A percentile compares a stretch with the other conserved stretches of the same genome.
Evolutionary conservation across 2,888 invertebrate genomes (phyloP).

Genomic region (Acanthosepion esculentum): DNA sequence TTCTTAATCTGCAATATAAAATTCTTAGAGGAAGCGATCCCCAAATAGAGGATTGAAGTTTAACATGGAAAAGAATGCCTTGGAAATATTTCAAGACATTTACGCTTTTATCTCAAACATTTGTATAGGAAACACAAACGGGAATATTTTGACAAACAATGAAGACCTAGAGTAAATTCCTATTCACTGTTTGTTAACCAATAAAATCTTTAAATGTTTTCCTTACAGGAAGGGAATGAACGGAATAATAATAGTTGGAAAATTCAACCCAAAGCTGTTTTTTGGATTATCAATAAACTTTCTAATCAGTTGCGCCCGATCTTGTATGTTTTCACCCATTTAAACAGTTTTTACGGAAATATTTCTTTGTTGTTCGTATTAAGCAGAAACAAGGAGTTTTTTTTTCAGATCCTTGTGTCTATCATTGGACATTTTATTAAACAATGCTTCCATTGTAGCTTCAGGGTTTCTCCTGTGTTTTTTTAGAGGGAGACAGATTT

Average conservation of each 20-base stretch:
- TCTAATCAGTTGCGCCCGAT: not conserved
- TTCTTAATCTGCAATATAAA: no score
- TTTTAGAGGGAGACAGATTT: not conserved
- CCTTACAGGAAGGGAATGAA: not conserved
- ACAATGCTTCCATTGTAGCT: not conserved
- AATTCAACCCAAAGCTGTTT: not conserved
- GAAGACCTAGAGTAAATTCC: not conserved
- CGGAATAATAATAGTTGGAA: not conserved
- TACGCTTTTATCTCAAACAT: not conserved
- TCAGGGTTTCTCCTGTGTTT: not conserved
- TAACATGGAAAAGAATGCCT: not conserved
- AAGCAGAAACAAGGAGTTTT: not conserved
- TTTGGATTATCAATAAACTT: slow-evolving; percentile 3
- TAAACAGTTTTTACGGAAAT: not conserved
- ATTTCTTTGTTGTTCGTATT: not conserved
- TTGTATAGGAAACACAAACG: not conserved
- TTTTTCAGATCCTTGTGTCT: not conserved
- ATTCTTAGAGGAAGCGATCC: no score
- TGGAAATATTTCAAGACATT: not conserved
- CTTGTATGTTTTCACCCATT: not conserved
- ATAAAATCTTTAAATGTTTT: not conserved
- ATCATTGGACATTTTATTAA: not conserved
- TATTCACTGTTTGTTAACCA: not conserved
- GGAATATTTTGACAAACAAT: not conserved
- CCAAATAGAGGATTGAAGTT: no score